Evolutionary conservation across 2,888 invertebrate genomes (phyloP).

Genomic region (Nineta flava): DNA sequence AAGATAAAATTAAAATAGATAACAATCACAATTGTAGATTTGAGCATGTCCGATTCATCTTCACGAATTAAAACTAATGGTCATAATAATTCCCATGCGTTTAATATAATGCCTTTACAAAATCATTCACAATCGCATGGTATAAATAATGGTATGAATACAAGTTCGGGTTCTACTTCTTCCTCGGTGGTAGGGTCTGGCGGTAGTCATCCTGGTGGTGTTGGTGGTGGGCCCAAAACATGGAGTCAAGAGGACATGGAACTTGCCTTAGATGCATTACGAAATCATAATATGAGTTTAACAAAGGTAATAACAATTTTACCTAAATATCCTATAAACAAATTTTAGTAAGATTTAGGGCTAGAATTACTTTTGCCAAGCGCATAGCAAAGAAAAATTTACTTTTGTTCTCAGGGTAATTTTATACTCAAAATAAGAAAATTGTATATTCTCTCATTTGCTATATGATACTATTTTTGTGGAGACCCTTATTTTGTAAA

Average conservation of each 20-base stretch:
- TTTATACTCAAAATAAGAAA: neutral
- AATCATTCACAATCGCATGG: constrained; percentile 8
- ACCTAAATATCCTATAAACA: no score
- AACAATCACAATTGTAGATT: neutral
- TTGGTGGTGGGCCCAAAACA: constrained; percentile 57
- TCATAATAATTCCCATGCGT: constrained; percentile 1
- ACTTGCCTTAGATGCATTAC: constrained; percentile 66
- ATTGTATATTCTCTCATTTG: no score
- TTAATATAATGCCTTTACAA: neutral
- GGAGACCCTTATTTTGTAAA: no score
- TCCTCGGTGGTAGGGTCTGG: no score
- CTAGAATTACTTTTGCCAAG: no score
- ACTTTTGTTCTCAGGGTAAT: no score
- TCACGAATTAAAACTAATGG: constrained; percentile 3
- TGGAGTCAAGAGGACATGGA: constrained; percentile 89
- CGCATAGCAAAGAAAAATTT: no score
- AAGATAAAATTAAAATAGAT: no score
- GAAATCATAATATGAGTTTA: constrained; percentile 77
- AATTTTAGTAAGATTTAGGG: no score
- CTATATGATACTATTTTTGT: no score
- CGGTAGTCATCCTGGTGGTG: constrained; percentile 16
- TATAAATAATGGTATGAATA: constrained; percentile 22
- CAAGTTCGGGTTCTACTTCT: constrained; percentile 23
- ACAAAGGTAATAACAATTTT: constrained; percentile 43
- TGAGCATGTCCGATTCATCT: neutral